Evolutionary conservation across 1,140 invertebrate genomes (phyloP), one percentile per base, ranked within the genome.

Genomic region (Nixonia krombeini): DNA sequence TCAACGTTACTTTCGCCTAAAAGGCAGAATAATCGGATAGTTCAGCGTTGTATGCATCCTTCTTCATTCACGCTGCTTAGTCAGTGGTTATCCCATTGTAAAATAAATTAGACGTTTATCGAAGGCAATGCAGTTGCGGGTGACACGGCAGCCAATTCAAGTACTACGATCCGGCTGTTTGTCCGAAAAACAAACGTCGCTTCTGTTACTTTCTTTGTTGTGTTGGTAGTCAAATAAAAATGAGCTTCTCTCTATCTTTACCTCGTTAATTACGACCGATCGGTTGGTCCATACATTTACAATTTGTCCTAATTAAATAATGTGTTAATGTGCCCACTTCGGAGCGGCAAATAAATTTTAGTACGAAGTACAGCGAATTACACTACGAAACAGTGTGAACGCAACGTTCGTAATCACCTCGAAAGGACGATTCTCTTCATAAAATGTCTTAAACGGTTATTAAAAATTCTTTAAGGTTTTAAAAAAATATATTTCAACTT

Each of bases 81-180:
- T 68, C 52, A 28, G 23, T 73, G 51, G 66, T 67, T 72, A 62
- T 72, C 59, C 62, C 46, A 58, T 68, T 58, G 50, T 71, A 65
- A 65, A 47, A 74, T 74, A 75, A 76, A 76, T 78, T 75, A 77
- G 66, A 75, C 70, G 59, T 73, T 73, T 70, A 52, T 72, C 59
- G 74, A 74, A 33, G 74, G 75, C 72, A 76, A 70, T 53, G 59
- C 65, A 75, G 66, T 70, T 67, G 70, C 64, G 59, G 59, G 52
- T 63, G 73, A 70, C 63, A 65, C 56, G 62, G 57, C 64, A 69
- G 72, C 61, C 68, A 72, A 50, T 72, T 70, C 47, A 42, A 61
- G 56, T 51, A 70, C 12, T 33, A 10, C 31, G 12, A 33, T 37
- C 6, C 28, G 7, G 8, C 9, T 13, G 8, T 31, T 51, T 52